Conservation (phyloP, 2,797 vertebrate genomes). For the Myotis findleyi region DNA sequence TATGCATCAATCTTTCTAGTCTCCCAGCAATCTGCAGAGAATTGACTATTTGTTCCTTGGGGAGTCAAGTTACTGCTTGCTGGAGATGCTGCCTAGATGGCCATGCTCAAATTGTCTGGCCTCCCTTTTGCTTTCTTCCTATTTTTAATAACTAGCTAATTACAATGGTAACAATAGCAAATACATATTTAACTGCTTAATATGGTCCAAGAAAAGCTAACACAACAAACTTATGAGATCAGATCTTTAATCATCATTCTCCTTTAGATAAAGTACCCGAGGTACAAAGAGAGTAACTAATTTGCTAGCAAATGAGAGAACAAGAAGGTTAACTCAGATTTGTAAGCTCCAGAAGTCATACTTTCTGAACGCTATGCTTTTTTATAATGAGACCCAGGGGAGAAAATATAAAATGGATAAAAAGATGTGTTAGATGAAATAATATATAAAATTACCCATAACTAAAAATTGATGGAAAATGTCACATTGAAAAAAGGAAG, state of each 20-base stretch:
- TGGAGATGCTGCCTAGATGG: no score
- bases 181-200: neutral
- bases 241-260: neutral
- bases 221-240: neutral
- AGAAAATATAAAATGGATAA: neutral
- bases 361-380: neutral
- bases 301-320: neutral
- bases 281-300: neutral
- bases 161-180: no score
- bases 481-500: neutral
- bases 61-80: no score
- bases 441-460: neutral
- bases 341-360: neutral
- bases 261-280: neutral
- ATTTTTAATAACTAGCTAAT: no score
- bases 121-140: no score
- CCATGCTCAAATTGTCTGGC: no score
- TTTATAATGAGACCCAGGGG: neutral
- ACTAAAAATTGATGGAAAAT: neutral
- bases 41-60: no score
- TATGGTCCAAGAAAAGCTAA: neutral
- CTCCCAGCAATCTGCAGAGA: no score
- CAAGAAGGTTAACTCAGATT: neutral
- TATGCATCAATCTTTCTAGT: no score
- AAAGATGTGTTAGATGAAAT: neutral